Evolutionary conservation across 2,113 vertebrate genomes (phyloP), one percentile per base, ranked within the genome.

Genomic region (Neolamprologus cancellatus): DNA sequence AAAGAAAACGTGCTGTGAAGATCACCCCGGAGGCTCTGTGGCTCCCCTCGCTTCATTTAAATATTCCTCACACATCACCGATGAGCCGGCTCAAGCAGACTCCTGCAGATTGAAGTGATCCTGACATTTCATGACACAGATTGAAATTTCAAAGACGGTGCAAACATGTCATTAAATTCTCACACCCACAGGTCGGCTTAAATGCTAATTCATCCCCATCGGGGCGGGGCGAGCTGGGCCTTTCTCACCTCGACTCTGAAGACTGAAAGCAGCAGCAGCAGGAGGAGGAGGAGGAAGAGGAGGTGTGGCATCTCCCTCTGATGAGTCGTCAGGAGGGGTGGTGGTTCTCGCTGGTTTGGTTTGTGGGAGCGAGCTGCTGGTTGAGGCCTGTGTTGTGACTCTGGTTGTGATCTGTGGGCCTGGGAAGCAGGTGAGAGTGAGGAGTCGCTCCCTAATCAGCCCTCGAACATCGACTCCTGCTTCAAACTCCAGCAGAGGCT

Each of bases 271-370:
- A 64, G 30, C 7, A 25, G 36, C 18, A 66, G 32, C 2, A 32
- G 57, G 0, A 44, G 3, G 0, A 66, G n/a, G 13, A 41, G 0
- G 61, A 23, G 11, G 30, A 64, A 7, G 64, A 71, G 34, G n/a
- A 7, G 39, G 23, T 46, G 41, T 46, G 23, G 9, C 23, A 6
- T 28, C 5, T 12, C 1, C 14, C 69, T 18, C 14, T 1, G 23
- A 28, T 25, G 66, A 71, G 18, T 41, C 3, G 3, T 71, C 13
- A 1, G 36, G 64, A 46, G 66, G 39, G 14, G 14, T 46, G 20
- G 66, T 71, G 14, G 39, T 46, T 46, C 39, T 28, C 14, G 3
- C 39, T 28, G 69, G 39, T 46, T 28, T 74, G 69, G 23, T 46
- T 74, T 28, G 20, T 46, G 69, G 41, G 23, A 12, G 69, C 23